A percentile compares a stretch with the other conserved stretches of the same genome.
phyloP scores from a whole-genome alignment of 2,797 vertebrate species.

The Dermochelys coriacea region DNA sequence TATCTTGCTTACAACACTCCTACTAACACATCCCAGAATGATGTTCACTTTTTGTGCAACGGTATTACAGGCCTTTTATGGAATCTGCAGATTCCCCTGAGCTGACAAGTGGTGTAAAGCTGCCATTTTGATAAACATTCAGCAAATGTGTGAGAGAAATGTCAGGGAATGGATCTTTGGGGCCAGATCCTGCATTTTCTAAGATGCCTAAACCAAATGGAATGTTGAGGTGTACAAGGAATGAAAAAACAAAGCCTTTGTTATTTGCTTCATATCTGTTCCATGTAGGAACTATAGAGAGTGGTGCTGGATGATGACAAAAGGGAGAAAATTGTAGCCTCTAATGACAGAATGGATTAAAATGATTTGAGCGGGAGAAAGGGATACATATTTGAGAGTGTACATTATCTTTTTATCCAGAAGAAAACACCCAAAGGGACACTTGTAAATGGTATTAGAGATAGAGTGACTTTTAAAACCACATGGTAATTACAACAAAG shows the following conservation, averaged over 20 bases:
- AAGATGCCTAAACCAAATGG: not conserved
- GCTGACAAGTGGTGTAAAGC: not conserved
- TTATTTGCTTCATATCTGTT: not conserved
- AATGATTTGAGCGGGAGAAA: not conserved
- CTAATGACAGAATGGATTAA: not conserved
- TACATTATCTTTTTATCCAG: not conserved
- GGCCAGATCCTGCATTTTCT: not conserved
- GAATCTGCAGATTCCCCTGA: not conserved
- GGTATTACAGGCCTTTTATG: not conserved
- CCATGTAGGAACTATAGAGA: not conserved
- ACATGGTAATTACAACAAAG: conserved; percentile 9
- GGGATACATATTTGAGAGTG: not conserved
- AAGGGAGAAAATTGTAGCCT: not conserved
- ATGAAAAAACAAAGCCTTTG: not conserved
- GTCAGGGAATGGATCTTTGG: not conserved
- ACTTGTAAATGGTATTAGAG: not conserved
- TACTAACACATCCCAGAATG: not conserved
- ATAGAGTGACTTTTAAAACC: conserved; percentile 25
- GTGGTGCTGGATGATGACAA: not conserved
- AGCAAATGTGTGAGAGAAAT: not conserved
- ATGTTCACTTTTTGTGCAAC: not conserved
- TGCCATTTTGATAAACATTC: not conserved
- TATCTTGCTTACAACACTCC: not conserved
- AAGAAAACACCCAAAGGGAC: not conserved
- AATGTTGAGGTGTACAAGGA: not conserved